These are phyloP conservation scores for Trichopoda pennipes DNA, from an alignment of 2,888 invertebrate species.

Conservation along the genomic window DNA sequence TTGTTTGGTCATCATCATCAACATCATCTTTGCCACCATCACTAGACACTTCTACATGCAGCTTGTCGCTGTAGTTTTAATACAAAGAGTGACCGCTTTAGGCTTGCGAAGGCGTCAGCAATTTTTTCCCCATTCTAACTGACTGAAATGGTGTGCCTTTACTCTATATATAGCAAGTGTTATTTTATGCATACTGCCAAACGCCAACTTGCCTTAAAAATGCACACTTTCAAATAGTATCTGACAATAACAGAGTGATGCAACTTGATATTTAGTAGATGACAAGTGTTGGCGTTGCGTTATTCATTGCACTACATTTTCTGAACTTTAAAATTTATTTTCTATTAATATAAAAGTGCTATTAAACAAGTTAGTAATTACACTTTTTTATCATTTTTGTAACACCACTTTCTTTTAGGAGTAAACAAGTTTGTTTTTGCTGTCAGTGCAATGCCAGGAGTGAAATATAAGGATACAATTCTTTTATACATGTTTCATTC, in stretches of 20 bases:
- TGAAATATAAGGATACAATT: too few species aligned
- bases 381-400: neutral
- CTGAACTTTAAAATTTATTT: slow-evolving; percentile 29
- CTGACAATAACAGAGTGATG: slow-evolving; percentile 54
- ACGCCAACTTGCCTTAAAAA: neutral
- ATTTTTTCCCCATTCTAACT: slow-evolving; percentile 26
- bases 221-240: slow-evolving; percentile 14
- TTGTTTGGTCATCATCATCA: slow-evolving; percentile 54
- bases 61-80: slow-evolving; percentile 31
- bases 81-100: slow-evolving; percentile 53
- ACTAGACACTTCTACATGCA: slow-evolving; percentile 22
- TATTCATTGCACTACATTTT: slow-evolving; percentile 61
- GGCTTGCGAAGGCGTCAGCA: slow-evolving; percentile 76
- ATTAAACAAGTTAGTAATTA: neutral
- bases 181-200: neutral
- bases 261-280: slow-evolving; percentile 64
- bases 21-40: slow-evolving; percentile 59
- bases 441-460: too few species aligned
- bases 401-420: neutral
- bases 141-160: slow-evolving; percentile 45
- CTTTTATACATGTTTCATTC: too few species aligned
- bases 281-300: slow-evolving; percentile 67
- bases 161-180: slow-evolving; percentile 55
- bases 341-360: neutral
- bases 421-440: too few species aligned